Evolutionary conservation across 1,140 invertebrate genomes (phyloP).

Genomic region (Amphibalanus amphitrite): DNA sequence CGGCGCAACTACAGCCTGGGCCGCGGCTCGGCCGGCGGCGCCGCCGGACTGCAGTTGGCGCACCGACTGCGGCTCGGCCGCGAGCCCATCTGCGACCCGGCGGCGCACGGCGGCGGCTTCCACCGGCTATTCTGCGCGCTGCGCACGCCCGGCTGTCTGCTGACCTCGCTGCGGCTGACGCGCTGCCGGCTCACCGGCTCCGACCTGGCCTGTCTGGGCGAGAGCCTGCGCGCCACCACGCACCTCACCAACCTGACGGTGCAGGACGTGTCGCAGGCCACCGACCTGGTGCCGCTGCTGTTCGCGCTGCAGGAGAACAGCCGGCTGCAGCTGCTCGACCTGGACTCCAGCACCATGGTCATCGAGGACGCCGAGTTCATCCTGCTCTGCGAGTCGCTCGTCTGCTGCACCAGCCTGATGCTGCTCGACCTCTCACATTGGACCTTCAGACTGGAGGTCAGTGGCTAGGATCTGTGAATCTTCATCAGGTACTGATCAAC

Average conservation of each 20-base stretch:
- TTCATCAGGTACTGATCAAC: neutral
- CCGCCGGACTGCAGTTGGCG: constrained; percentile 16
- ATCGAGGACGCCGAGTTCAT: constrained; percentile 36
- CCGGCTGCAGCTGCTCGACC: constrained; percentile 34
- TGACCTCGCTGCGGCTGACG: constrained; percentile 34
- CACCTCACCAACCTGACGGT: constrained; percentile 34
- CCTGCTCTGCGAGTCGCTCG: constrained; percentile 32
- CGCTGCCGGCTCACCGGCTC: constrained; percentile 28
- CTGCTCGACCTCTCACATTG: constrained; percentile 36
- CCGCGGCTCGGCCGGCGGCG: no score
- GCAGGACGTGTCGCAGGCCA: constrained; percentile 31
- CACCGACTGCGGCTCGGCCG: constrained; percentile 9
- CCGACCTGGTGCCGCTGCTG: constrained; percentile 32
- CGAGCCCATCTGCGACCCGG: constrained; percentile 16
- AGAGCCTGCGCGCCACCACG: constrained; percentile 32
- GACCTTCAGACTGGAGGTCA: constrained; percentile 38
- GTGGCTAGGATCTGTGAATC: constrained; percentile 10
- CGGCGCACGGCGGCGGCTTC: constrained; percentile 17
- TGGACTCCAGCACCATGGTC: constrained; percentile 33
- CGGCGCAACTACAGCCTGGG: neutral
- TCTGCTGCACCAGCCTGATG: constrained; percentile 31
- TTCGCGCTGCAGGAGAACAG: constrained; percentile 32
- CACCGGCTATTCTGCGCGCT: constrained; percentile 23
- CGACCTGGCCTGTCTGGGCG: constrained; percentile 36
- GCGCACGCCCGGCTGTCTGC: constrained; percentile 29